phyloP scores from a whole-genome alignment of 2,888 invertebrate genomes.

The Morpho helenor region DNA sequence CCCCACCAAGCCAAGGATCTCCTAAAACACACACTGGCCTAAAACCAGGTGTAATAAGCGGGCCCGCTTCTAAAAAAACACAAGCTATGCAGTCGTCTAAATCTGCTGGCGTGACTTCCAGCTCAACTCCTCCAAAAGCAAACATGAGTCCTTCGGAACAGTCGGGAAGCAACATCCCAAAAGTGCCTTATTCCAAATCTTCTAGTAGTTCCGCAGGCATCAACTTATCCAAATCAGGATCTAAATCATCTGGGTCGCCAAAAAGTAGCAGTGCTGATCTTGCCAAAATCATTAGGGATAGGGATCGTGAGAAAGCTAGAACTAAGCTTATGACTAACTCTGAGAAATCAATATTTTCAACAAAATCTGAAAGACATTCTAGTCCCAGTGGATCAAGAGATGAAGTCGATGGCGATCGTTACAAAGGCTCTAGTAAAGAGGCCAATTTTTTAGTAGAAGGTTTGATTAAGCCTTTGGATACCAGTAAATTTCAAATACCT shows the following conservation, averaged over 20 bases:
- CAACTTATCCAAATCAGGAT: constrained; percentile 66
- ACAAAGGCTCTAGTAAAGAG: constrained; percentile 81
- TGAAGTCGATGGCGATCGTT: constrained; percentile 81
- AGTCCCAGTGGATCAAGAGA: constrained; percentile 83
- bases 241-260: constrained; percentile 79
- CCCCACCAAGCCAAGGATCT: constrained; percentile 80
- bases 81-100: constrained; percentile 80
- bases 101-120: constrained; percentile 51
- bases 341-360: constrained; percentile 83
- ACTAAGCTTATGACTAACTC: constrained; percentile 78
- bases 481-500: constrained; percentile 92
- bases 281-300: constrained; percentile 75
- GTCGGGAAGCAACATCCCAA: constrained; percentile 48
- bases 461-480: constrained; percentile 87
- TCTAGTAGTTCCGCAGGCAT: constrained; percentile 63
- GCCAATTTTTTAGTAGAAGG: constrained; percentile 85
- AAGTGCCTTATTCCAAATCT: constrained; percentile 73
- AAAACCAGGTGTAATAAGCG: constrained; percentile 92
- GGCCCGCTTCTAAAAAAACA: constrained; percentile 91
- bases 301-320: constrained; percentile 80
- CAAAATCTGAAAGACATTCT: constrained; percentile 81
- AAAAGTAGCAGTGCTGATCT: constrained; percentile 80
- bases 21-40: constrained; percentile 90
- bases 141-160: constrained; percentile 63
- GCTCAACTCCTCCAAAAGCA: constrained; percentile 68